Base-by-base conservation (phyloP, 2,797 vertebrate species). In the Harpagifer antarcticus region DNA sequence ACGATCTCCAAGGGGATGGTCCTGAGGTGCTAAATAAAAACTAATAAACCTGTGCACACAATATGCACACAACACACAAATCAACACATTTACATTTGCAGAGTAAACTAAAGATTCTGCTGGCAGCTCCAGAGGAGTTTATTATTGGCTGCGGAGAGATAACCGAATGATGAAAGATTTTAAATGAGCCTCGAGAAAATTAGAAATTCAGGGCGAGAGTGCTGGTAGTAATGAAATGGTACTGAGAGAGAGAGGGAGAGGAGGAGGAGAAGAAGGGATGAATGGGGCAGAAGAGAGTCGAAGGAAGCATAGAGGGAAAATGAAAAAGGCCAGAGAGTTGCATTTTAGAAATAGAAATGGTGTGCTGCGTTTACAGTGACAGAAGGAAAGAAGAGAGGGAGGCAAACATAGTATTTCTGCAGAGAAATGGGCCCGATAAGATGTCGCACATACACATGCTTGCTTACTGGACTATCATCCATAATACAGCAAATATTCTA, bases 81-180 rank as follows among this genome's bases (percentile, higher is more conserved):
- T 20, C 5, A 57, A 76, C 66, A 80, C 69, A 52, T 79, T 73
- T 55, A 80, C 48, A 86, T 80, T 53, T 72, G 63, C 71, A 82
- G 67, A 67, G 64, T 68, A 64, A 68, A 64, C 64, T 15, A 23
- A 64, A 55, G 79, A 66, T 23, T 19, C 58, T 44, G 64, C 79
- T 15, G 48, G 74, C 71, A 71, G 53, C 81, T 74, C 61, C 70
- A 20, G 59, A 19, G 56, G 70, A 76, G 74, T 83, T 86, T 59
- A 85, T 86, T 82, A 72, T 72, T 81, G 11, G n/a, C 72, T 40
- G 80, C 75, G 53, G 78, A 17, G 62, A 87, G 85, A 91, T 88
- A 89, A 88, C 69, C 20, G 9, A 61, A 76, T 27, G 57, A 89
- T 79, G 78, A 76, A 75, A 78, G 81, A 88, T 88, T 86, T 86